Percentiles rank a stretch among this genome's conserved stretches.
phyloP scores from a whole-genome alignment of 2,113 vertebrate genomes.

The Pterocles orientalis region DNA sequence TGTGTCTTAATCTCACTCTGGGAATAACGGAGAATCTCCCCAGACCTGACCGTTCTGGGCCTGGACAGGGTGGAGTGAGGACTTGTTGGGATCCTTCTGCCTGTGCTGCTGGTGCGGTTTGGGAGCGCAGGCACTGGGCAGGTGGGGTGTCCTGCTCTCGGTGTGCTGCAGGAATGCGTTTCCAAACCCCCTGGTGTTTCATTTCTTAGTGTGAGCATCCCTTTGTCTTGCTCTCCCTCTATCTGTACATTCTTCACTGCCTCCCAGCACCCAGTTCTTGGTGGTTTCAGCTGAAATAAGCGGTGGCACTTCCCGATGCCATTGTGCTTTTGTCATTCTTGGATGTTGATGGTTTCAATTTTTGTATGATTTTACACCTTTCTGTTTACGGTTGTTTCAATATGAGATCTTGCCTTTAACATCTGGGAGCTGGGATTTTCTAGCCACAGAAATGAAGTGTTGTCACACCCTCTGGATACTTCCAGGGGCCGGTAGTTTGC shows the following conservation, averaged over 20 bases:
- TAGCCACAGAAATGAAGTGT: background rate
- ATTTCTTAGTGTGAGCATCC: background rate
- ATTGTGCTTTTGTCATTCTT: accelerated
- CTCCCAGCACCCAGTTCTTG: accelerated
- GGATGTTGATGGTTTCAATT: background rate
- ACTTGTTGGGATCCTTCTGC: background rate
- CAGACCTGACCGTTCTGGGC: no score
- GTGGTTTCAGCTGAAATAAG: background rate
- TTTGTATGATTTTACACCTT: background rate
- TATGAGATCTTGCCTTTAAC: background rate
- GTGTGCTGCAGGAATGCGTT: background rate
- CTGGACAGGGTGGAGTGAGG: background rate
- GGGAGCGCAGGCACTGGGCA: background rate
- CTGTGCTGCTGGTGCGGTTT: background rate
- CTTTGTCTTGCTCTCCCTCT: background rate
- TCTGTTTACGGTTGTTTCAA: background rate
- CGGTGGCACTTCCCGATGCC: accelerated
- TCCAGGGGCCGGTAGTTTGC: background rate
- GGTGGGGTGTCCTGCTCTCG: background rate
- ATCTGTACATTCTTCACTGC: background rate
- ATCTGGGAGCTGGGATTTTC: background rate
- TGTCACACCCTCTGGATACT: background rate
- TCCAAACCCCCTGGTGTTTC: accelerated
- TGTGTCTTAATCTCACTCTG: no score
- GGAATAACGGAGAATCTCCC: no score